These are phyloP conservation scores for Helicolenus hilgendorfi DNA, from an alignment of 2,797 vertebrate species.

Conservation along the genomic window DNA sequence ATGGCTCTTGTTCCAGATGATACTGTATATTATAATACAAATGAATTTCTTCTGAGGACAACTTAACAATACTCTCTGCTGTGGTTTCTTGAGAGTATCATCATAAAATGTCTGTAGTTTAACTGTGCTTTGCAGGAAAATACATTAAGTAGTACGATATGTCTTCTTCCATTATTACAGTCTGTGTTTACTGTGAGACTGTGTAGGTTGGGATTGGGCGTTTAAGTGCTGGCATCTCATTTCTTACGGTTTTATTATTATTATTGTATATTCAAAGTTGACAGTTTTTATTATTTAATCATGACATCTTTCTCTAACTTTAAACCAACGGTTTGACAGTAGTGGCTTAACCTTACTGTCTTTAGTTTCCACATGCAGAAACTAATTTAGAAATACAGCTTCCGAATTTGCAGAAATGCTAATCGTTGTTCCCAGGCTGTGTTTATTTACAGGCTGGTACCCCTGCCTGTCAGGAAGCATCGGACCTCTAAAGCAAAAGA, in stretches of 20 bases:
- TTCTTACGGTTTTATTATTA: not conserved
- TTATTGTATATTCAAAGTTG: not conserved
- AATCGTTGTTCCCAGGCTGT: not conserved
- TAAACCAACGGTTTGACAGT: not conserved
- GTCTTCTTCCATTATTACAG: slow-evolving; percentile 16
- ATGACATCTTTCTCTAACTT: not conserved
- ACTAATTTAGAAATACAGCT: not conserved
- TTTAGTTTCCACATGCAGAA: not conserved
- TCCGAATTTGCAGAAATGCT: not conserved
- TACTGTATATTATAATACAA: not conserved
- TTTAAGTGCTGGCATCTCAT: not conserved
- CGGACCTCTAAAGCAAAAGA: not conserved
- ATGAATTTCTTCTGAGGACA: not conserved
- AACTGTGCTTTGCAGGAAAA: not conserved
- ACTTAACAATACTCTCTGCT: not conserved
- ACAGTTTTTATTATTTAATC: not conserved
- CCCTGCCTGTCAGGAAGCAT: not conserved
- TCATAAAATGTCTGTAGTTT: not conserved
- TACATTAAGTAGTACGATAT: slow-evolving; percentile 1
- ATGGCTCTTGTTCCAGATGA: not conserved
- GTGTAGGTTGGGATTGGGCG: not conserved
- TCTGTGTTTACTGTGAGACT: not conserved
- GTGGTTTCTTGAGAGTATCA: not conserved
- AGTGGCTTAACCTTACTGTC: not conserved
- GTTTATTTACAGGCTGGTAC: not conserved